A percentile compares a stretch with the other conserved stretches of the same genome.
Conservation (phyloP, 2,113 vertebrate genomes). For the Cebus imitator region DNA sequence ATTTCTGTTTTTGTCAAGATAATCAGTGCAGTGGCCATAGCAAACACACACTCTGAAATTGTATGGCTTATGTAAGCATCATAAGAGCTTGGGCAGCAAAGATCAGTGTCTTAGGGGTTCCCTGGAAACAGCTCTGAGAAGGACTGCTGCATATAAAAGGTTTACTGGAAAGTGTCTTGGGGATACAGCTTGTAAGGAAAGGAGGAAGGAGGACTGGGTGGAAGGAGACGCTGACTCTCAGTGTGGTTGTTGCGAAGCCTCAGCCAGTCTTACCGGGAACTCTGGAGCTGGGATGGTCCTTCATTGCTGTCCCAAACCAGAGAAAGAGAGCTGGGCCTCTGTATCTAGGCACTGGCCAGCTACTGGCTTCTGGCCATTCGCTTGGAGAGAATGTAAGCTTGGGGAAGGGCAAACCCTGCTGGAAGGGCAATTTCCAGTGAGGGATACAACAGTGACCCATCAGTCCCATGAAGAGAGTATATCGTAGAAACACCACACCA, state of each 20-base stretch:
- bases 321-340: neutral
- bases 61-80: neutral
- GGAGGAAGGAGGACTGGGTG: neutral
- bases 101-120: neutral
- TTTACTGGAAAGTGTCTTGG: neutral
- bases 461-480: neutral
- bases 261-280: neutral
- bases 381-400: neutral
- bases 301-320: neutral
- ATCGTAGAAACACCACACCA: neutral
- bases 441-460: neutral
- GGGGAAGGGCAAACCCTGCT: neutral
- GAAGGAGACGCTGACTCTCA: neutral
- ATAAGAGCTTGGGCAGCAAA: neutral
- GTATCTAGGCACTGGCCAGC: neutral
- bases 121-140: neutral
- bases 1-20: neutral
- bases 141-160: accelerated
- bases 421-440: neutral
- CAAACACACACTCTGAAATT: neutral
- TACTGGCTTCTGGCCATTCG: accelerated
- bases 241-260: neutral
- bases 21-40: neutral
- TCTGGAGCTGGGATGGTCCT: neutral
- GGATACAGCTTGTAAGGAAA: neutral